These are phyloP conservation scores for Reticulitermes lucifugus DNA, from an alignment of 2,888 invertebrate genomes.

Conservation along the genomic window DNA sequence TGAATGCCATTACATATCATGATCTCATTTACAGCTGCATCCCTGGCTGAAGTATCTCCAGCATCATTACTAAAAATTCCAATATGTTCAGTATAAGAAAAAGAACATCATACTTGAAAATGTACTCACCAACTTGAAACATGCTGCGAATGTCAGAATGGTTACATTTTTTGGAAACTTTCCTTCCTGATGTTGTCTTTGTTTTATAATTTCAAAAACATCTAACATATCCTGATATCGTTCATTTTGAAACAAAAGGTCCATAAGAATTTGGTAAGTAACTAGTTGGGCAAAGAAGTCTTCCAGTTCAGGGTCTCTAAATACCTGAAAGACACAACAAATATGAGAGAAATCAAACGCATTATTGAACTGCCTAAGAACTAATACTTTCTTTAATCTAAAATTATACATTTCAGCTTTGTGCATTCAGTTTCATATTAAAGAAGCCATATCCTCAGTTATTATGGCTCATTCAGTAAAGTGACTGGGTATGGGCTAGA, in stretches of 20 bases:
- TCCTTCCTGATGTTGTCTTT: conserved; percentile 71
- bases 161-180: conserved; percentile 77
- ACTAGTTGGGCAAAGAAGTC: conserved; percentile 81
- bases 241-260: conserved; percentile 76
- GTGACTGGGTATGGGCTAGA: no score
- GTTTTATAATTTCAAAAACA: conserved; percentile 72
- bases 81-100: no score
- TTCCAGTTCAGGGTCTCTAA: conserved; percentile 70
- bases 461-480: no score
- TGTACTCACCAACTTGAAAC: conserved; percentile 77
- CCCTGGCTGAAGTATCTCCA: no score
- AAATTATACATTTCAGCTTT: no score
- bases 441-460: no score
- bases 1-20: no score
- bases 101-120: neutral
- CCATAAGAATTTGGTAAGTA: conserved; percentile 75
- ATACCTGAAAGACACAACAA: conserved; percentile 67
- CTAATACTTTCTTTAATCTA: neutral
- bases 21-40: no score
- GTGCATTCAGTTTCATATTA: no score
- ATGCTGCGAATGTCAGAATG: conserved; percentile 76
- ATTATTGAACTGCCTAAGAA: neutral
- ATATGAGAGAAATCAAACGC: conserved; percentile 5
- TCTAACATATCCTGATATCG: conserved; percentile 76
- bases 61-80: no score